Evolutionary conservation across 2,888 invertebrate genomes (phyloP), one percentile per base, ranked within the genome.

Genomic region (Sinohyriopsis cumingii): DNA sequence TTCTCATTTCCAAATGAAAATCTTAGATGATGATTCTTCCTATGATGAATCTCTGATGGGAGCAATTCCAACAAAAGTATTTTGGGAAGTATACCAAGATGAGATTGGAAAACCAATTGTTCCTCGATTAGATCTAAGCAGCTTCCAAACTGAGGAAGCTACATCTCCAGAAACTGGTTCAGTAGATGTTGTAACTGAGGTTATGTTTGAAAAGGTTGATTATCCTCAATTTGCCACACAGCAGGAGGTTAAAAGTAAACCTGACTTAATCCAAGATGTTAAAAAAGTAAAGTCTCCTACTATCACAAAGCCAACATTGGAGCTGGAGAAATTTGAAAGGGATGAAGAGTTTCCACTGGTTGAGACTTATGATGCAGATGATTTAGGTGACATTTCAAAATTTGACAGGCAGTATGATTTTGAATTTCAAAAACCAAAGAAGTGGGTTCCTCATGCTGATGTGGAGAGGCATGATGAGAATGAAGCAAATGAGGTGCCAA

Each of bases 1-100:
- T 19, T 59, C 22, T 22, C 59, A 59, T 22, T 24, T 12, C 59
- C 22, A 59, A 19, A 3, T 12, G 59, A 24, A 59, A n/a, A 20
- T 67, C 22, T 54, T 45, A 24, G 57, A 54, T 54, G 73, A 88
- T 59, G 75, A 82, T 2, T 87, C 87, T 84, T 81, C 87, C 71
- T 45, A 15, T 45, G 86, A 85, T 24, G 87, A 91, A 81, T 86
- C 71, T 62, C 76, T 73, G 71, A 65, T 75, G 63, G 75, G 73
- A 59, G 75, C 73, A 22, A 73, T 76, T 33, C 75, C 76, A 45
- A 66, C 69, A 19, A 73, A 64, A 60, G 77, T 77, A 5, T 77
- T 61, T 72, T 75, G 77, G 54, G 73, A 73, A 68, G 63, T 59
- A 25, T 77, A 77, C 59, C 71, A 73, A 73, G 63, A 75, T 59